Evolutionary conservation across 2,888 invertebrate species (phyloP).

Genomic region (Elegia similella): DNA sequence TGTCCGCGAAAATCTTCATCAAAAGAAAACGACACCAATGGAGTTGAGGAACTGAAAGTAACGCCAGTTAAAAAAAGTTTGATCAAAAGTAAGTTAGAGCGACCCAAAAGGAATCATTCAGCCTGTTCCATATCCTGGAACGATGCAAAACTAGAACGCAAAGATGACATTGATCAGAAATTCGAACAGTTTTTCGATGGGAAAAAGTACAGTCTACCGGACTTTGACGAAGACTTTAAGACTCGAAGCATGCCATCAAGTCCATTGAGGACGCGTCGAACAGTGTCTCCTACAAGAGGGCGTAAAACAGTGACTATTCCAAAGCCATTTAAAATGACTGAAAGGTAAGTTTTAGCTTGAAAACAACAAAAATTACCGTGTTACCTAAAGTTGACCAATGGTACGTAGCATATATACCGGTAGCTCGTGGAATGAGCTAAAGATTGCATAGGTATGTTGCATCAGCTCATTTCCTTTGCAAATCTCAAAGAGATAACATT

Average conservation of each 20-base stretch:
- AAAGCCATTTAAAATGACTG: slow-evolving; percentile 86
- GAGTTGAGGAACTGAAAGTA: slow-evolving; percentile 40
- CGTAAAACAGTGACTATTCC: slow-evolving; percentile 80
- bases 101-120: slow-evolving; percentile 66
- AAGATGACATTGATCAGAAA: slow-evolving; percentile 61
- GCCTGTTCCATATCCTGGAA: slow-evolving; percentile 77
- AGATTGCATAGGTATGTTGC: no score
- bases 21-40: slow-evolving; percentile 30
- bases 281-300: slow-evolving; percentile 45
- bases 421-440: not conserved
- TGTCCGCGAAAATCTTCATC: slow-evolving; percentile 34
- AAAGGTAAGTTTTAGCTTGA: slow-evolving; percentile 72
- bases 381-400: no score
- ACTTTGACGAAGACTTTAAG: slow-evolving; percentile 55
- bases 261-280: slow-evolving; percentile 67
- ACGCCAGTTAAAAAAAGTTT: slow-evolving; percentile 40
- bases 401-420: no score
- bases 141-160: slow-evolving; percentile 56
- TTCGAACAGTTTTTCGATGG: slow-evolving; percentile 65
- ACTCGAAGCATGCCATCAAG: slow-evolving; percentile 83
- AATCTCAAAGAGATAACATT: no score
- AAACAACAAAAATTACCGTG: not conserved
- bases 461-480: no score
- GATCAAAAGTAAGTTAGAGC: slow-evolving; percentile 40
- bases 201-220: slow-evolving; percentile 37